Evolutionary conservation across 2,888 invertebrate genomes (phyloP).

Genomic region (Cheiracanthium punctorium): DNA sequence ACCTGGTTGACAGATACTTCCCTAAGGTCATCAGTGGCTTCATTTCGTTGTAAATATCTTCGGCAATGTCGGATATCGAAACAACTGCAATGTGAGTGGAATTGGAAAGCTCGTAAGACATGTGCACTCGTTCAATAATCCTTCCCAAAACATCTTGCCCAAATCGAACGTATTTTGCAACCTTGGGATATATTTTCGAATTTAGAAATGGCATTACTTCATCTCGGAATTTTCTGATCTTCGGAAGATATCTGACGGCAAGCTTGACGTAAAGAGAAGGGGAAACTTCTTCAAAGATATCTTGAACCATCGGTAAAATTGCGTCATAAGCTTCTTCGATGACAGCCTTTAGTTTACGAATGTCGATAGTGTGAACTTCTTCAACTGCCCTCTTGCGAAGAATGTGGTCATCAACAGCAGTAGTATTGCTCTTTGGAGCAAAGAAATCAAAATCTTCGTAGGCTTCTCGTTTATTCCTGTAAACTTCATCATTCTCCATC

Average conservation of each 20-base stretch:
- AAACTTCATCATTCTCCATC: too few species aligned
- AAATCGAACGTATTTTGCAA: neutral
- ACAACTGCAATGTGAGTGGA: constrained; percentile 35
- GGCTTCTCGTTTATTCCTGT: too few species aligned
- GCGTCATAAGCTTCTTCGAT: neutral
- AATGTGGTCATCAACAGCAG: neutral
- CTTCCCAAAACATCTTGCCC: neutral
- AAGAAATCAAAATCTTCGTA: too few species aligned
- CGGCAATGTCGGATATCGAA: constrained; percentile 15
- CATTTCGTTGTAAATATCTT: constrained; percentile 28
- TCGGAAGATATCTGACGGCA: neutral
- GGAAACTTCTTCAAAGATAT: neutral
- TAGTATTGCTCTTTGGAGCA: too few species aligned
- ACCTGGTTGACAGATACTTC: constrained; percentile 27
- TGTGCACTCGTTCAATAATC: neutral
- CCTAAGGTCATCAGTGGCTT: constrained; percentile 31
- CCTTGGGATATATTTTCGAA: neutral
- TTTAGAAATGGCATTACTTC: constrained; percentile 10
- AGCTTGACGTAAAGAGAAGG: constrained; percentile 12
- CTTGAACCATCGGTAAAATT: neutral
- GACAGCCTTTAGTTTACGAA: neutral
- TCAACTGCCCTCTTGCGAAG: neutral
- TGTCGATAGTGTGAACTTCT: constrained; percentile 9
- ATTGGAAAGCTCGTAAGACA: constrained; percentile 24
- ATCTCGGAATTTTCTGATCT: neutral